Base-by-base conservation (phyloP, 1,140 invertebrate genomes). In the Zaprionus kolodkinae region DNA sequence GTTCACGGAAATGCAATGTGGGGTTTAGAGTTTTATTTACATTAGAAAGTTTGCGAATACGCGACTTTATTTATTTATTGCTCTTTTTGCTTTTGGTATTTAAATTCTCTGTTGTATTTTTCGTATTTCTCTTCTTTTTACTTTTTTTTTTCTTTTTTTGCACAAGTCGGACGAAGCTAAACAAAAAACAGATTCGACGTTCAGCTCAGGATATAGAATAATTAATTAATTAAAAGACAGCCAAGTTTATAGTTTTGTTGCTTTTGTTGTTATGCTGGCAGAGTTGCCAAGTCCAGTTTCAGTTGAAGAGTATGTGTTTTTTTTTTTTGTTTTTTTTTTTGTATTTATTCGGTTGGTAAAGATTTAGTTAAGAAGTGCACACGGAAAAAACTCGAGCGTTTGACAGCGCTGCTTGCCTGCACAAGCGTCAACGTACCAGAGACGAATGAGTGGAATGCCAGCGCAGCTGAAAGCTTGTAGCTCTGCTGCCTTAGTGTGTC, bases 361-460 rank as follows among this genome's bases (percentile, higher is more conserved):
- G 52, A 55, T 55, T 55, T 76, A 60, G 61, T 76, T 76, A 55
- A 83, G 68, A 79, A 84, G 84, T 87, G 84, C 84, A 88, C 84
- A 76, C 73, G 73, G 84, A 87, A 87, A 30, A 88, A 85, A 80
- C 73, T 75, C 71, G 62, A 65, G 62, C 72, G 71, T 66, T 69
- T 40, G 50, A 64, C 66, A 84, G 84, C 84, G 84, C 84, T 66
- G 54, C 66, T 80, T 79, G 77, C 76, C 63, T 79, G 75, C 75
- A 70, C 70, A 74, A 50, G 68, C 84, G 84, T 74, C 76, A 72
- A 83, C 81, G 73, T 79, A 79, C 86, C 84, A 88, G 77, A 87
- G 77, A 87, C 85, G 84, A 87, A 88, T 87, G 85, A 87, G 84
- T 84, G 84, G 77, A 87, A 84, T 79, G 76, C 71, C 71, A 78